A percentile compares a stretch with the other conserved stretches of the same genome.
Evolutionary conservation across 2,888 invertebrate species (phyloP).

Genomic region (Thymelicus lineola): DNA sequence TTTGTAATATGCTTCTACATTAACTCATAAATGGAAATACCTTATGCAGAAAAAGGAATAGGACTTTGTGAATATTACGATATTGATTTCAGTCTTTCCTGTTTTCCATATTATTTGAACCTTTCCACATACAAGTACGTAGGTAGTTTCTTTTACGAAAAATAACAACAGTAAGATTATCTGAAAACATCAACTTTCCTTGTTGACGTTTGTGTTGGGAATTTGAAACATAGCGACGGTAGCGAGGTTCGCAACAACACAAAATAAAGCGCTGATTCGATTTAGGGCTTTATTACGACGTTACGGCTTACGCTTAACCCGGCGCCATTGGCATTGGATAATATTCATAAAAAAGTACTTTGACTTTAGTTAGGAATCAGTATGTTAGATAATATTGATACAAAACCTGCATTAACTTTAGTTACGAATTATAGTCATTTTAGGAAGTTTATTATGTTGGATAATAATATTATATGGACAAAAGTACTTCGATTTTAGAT

Average conservation of each 20-base stretch:
- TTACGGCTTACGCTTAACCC: not conserved
- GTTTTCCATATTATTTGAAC: not conserved
- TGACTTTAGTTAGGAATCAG: not conserved
- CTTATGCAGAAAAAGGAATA: too few relatives aligned
- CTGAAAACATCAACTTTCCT: constrained; percentile 1
- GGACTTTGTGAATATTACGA: too few relatives aligned
- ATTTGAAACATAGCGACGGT: not conserved
- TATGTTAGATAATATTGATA: not conserved
- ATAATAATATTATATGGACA: too few relatives aligned
- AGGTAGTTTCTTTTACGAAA: constrained; percentile 2
- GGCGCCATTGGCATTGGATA: not conserved
- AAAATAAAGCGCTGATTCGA: constrained; percentile 1
- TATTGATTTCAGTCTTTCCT: not conserved
- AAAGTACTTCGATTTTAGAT: not conserved
- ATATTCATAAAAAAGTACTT: not conserved
- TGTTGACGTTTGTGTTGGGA: constrained; percentile 7
- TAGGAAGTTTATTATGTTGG: too few relatives aligned
- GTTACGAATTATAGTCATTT: too few relatives aligned
- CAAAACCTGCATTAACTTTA: too few relatives aligned
- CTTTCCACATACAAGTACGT: not conserved
- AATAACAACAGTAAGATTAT: not conserved
- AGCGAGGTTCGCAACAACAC: not conserved
- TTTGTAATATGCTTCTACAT: too few relatives aligned
- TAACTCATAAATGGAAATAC: too few relatives aligned
- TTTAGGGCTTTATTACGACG: constrained; percentile 6